Evolutionary conservation across 2,888 invertebrate genomes (phyloP).

Genomic region (Scaeva pyrastri): DNA sequence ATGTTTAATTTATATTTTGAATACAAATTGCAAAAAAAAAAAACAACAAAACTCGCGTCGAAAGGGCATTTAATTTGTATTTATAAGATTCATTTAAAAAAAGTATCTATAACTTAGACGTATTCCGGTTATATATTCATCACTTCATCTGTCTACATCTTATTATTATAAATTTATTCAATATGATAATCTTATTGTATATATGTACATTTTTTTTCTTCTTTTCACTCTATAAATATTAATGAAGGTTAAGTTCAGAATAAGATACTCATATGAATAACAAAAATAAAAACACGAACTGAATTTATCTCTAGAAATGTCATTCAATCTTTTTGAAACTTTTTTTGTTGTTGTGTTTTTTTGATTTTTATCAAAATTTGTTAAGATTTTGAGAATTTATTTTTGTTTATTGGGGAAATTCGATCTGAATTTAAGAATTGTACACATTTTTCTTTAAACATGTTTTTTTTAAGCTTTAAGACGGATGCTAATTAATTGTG

Average conservation of each 20-base stretch:
- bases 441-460: background rate
- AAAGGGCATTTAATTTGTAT: slow-evolving; percentile 43
- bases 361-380: slow-evolving; percentile 11
- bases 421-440: background rate
- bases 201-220: background rate
- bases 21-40: background rate
- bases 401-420: background rate
- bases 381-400: background rate
- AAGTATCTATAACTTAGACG: no score
- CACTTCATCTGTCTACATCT: background rate
- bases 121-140: slow-evolving; percentile 25
- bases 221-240: slow-evolving; percentile 37
- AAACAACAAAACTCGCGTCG: slow-evolving; percentile 1
- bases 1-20: background rate
- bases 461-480: background rate
- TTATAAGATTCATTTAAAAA: background rate
- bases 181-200: slow-evolving; percentile 55
- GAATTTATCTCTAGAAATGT: slow-evolving; percentile 17
- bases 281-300: background rate
- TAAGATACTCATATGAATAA: background rate
- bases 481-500: background rate
- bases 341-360: background rate
- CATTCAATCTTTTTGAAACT: slow-evolving; percentile 22
- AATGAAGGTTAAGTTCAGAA: slow-evolving; percentile 46
- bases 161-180: slow-evolving; percentile 35